These are phyloP conservation scores for Halisarca cf. caerulea DNA, from an alignment of 37 sponge, comb jelly and placozoan genomes.

Conservation along the genomic window DNA sequence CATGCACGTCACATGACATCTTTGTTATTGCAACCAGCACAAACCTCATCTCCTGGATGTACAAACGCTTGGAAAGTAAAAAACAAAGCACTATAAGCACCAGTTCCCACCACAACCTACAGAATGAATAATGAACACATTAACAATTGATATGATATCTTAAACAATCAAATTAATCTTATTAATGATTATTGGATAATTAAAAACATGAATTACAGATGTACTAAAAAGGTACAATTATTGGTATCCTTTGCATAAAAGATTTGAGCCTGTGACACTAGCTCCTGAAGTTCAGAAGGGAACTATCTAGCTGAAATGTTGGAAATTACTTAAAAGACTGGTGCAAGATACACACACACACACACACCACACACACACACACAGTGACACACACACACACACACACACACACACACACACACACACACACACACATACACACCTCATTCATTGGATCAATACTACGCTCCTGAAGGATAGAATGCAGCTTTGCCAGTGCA, in stretches of 20 bases:
- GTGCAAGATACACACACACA: neutral
- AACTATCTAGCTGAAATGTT: too few species aligned
- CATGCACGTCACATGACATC: too few species aligned
- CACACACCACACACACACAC: constrained; percentile 6
- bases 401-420: too few species aligned
- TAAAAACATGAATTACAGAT: too few species aligned
- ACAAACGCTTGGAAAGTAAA: constrained; percentile 70
- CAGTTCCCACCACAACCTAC: constrained; percentile 71
- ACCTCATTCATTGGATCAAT: constrained; percentile 89
- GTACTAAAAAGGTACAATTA: too few species aligned
- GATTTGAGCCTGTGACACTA: too few species aligned
- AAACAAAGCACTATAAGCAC: constrained; percentile 85
- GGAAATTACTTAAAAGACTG: neutral
- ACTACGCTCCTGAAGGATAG: constrained; percentile 55
- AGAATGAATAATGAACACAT: neutral
- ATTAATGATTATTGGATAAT: too few species aligned
- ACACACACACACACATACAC: neutral
- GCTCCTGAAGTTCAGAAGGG: too few species aligned
- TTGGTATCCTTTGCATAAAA: too few species aligned
- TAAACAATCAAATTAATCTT: too few species aligned
- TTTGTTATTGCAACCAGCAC: too few species aligned
- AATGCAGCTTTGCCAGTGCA: constrained; percentile 82
- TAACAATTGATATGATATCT: neutral
- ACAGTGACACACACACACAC: too few species aligned
- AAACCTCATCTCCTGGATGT: constrained; percentile 94